phyloP scores from a whole-genome alignment of 2,888 invertebrate species.

The Ceraclea dissimilis region DNA sequence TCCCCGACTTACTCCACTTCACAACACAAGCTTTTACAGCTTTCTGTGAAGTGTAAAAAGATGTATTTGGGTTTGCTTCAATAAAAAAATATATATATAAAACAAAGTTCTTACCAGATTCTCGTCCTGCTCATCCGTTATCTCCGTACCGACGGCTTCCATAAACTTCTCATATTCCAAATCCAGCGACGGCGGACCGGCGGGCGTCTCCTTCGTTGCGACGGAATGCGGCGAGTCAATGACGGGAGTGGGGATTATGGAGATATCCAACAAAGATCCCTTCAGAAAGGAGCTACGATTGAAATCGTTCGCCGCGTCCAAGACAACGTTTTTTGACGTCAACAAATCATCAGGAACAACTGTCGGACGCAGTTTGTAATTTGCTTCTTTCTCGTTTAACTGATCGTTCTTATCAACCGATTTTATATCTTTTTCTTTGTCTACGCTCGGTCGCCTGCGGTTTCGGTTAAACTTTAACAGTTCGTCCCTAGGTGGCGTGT shows the following conservation, averaged over 20 bases:
- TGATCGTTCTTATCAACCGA: not conserved
- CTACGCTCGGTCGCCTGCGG: too few relatives aligned
- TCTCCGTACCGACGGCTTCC: conserved; percentile 44
- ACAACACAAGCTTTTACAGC: too few relatives aligned
- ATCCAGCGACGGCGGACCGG: conserved; percentile 13
- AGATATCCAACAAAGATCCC: not conserved
- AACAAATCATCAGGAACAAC: conserved; percentile 30
- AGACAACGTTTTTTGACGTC: conserved; percentile 41
- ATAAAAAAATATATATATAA: too few relatives aligned
- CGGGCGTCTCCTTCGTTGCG: not conserved
- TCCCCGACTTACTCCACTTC: too few relatives aligned
- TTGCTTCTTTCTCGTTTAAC: not conserved
- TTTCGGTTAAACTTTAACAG: not conserved
- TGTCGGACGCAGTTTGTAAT: not conserved
- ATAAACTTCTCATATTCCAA: conserved; percentile 33
- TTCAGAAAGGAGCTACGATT: conserved; percentile 1
- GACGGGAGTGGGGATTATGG: not conserved
- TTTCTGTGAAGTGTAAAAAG: too few relatives aligned
- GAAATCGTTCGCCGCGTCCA: conserved; percentile 3
- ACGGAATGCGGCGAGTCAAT: not conserved
- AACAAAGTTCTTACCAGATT: too few relatives aligned
- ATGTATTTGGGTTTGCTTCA: too few relatives aligned
- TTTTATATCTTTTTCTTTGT: not conserved
- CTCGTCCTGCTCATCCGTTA: conserved; percentile 16
- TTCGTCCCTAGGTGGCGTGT: conserved; percentile 9